Evolutionary conservation across 2,888 invertebrate species (phyloP).

Genomic region (Leptinotarsa tumamoca): DNA sequence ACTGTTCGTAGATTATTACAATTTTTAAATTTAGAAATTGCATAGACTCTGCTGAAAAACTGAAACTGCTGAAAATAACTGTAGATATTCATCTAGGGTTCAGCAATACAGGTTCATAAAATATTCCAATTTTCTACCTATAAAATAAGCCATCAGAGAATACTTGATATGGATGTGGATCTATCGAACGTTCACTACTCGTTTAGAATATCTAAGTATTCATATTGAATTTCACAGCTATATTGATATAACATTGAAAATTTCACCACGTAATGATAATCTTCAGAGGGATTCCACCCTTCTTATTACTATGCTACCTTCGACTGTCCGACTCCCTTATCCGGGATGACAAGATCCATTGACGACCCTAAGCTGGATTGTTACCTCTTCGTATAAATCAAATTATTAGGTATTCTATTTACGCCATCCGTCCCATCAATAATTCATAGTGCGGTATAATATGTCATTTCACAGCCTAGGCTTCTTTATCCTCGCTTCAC

Average conservation of each 20-base stretch:
- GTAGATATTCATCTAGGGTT: no score
- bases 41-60: no score
- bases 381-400: constrained; percentile 17
- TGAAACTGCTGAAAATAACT: no score
- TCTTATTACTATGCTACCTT: background rate
- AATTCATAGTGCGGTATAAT: constrained; percentile 12
- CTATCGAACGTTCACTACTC: background rate
- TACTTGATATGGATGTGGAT: no score
- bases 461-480: constrained; percentile 13
- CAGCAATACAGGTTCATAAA: no score
- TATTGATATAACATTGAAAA: background rate
- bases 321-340: constrained; percentile 11
- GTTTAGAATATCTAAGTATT: background rate
- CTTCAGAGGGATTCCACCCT: background rate
- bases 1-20: no score
- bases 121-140: no score
- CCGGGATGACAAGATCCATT: constrained; percentile 18
- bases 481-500: background rate
- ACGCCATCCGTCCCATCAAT: constrained; percentile 15
- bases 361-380: constrained; percentile 11
- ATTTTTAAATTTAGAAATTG: no score
- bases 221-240: background rate
- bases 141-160: no score
- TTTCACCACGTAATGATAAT: constrained; percentile 2
- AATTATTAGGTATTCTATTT: constrained; percentile 26